A percentile compares a stretch with the other conserved stretches of the same genome.
These are phyloP conservation scores for Euglossa dilemma DNA, from an alignment of 1,140 invertebrate genomes.

Conservation along the genomic window DNA sequence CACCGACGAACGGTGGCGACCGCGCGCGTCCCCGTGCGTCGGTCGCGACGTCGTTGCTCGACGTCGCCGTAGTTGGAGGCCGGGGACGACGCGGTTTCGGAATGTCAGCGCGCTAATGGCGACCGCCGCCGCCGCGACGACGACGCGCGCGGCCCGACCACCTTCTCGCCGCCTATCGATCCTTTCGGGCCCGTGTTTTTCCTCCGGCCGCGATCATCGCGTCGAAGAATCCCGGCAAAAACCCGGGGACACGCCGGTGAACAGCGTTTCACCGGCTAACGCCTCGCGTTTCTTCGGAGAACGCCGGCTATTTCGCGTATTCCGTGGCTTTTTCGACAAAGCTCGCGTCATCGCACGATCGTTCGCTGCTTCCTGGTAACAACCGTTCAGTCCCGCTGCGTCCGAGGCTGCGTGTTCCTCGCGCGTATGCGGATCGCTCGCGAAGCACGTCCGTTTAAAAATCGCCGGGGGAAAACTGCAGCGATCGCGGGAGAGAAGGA, in stretches of 20 bases:
- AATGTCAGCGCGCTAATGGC: constrained; percentile 22
- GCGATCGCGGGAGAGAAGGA: too few relatives aligned
- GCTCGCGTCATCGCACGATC: too few relatives aligned
- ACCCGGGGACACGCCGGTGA: too few relatives aligned
- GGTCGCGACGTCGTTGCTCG: constrained; percentile 3
- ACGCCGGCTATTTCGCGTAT: neutral
- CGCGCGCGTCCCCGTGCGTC: neutral
- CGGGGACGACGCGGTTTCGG: neutral
- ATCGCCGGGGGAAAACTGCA: too few relatives aligned
- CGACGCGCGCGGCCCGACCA: neutral
- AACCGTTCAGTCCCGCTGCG: too few relatives aligned
- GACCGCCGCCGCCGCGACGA: neutral
- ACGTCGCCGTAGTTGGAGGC: neutral
- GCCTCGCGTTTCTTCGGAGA: neutral
- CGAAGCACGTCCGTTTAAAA: too few relatives aligned
- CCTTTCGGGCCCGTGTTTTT: neutral
- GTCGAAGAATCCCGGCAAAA: neutral
- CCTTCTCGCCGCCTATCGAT: neutral
- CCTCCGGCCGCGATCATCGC: constrained; percentile 1
- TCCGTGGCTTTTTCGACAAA: neutral
- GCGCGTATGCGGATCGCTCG: too few relatives aligned
- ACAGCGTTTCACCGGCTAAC: neutral
- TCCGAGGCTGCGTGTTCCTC: too few relatives aligned
- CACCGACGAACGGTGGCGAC: neutral
- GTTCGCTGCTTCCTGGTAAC: too few relatives aligned